Conservation (phyloP, 53 echinoderm and acorn worm species). For the Hippasteria phrygiana region DNA sequence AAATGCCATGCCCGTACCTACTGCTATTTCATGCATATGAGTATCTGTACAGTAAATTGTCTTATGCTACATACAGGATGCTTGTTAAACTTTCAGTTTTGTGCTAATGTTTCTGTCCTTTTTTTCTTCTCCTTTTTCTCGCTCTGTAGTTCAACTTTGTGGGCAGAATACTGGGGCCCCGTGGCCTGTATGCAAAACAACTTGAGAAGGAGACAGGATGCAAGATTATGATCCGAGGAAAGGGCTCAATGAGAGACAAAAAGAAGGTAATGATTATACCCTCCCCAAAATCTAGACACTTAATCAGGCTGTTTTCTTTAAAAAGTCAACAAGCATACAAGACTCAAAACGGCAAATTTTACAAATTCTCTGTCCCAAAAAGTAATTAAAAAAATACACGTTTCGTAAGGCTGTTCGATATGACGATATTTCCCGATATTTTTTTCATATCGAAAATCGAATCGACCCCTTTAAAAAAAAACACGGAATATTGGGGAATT, state of each 20-base stretch:
- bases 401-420: too few relatives aligned
- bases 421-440: too few relatives aligned
- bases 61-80: not conserved
- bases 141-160: slow-evolving; percentile 95
- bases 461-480: too few relatives aligned
- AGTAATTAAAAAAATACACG: too few relatives aligned
- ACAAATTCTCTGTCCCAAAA: too few relatives aligned
- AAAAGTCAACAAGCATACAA: not conserved
- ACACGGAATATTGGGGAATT: too few relatives aligned
- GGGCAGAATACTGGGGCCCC: slow-evolving; percentile 95
- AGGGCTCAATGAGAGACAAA: slow-evolving; percentile 98
- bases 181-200: slow-evolving; percentile 97
- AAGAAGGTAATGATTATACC: slow-evolving; percentile 77
- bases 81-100: not conserved
- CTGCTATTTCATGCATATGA: slow-evolving; percentile 12
- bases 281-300: not conserved
- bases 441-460: too few relatives aligned
- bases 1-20: not conserved
- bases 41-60: not conserved
- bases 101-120: not conserved
- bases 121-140: not conserved
- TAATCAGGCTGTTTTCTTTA: too few relatives aligned
- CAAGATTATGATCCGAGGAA: slow-evolving; percentile 99
- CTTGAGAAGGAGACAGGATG: slow-evolving; percentile 98
- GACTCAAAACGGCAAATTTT: too few relatives aligned